phyloP scores from a whole-genome alignment of 2,797 vertebrate species.

The Typhlichthys subterraneus region DNA sequence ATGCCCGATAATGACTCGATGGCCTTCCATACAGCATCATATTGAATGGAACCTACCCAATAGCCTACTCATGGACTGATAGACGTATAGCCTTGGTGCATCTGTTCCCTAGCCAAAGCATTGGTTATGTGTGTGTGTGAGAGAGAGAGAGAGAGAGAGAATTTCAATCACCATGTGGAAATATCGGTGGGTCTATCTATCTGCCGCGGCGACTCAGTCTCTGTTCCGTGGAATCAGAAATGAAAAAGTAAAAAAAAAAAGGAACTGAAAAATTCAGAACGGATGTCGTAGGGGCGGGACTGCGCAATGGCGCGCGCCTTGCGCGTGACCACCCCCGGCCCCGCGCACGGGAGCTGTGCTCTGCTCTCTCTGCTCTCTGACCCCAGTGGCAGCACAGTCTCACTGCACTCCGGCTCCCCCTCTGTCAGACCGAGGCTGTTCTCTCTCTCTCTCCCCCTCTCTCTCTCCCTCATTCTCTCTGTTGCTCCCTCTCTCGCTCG shows the following conservation, averaged over 20 bases:
- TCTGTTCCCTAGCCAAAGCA: too few species aligned
- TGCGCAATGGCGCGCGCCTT: conserved; percentile 11
- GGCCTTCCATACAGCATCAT: conserved; percentile 31
- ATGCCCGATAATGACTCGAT: conserved; percentile 45
- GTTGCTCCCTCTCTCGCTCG: conserved; percentile 29
- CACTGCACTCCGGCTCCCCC: conserved; percentile 82
- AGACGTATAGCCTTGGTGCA: too few species aligned
- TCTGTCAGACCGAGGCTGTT: conserved; percentile 73
- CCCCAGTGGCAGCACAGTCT: conserved; percentile 83
- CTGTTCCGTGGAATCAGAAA: not conserved
- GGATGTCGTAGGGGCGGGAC: conserved; percentile 24
- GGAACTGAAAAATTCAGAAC: not conserved
- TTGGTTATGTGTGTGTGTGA: not conserved
- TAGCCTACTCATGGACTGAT: too few species aligned
- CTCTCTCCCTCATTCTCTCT: conserved; percentile 60
- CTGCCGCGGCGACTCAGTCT: not conserved
- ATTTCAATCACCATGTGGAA: conserved; percentile 24
- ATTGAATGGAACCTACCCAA: conserved; percentile 19
- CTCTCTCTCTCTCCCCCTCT: conserved; percentile 68
- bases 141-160: not conserved
- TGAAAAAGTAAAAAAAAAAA: too few species aligned
- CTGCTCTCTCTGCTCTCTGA: conserved; percentile 81
- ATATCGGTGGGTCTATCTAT: not conserved
- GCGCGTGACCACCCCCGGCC: conserved; percentile 18
- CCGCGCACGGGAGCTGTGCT: conserved; percentile 71